phyloP scores from a whole-genome alignment of 2,113 vertebrate species.

The Coturnix japonica region DNA sequence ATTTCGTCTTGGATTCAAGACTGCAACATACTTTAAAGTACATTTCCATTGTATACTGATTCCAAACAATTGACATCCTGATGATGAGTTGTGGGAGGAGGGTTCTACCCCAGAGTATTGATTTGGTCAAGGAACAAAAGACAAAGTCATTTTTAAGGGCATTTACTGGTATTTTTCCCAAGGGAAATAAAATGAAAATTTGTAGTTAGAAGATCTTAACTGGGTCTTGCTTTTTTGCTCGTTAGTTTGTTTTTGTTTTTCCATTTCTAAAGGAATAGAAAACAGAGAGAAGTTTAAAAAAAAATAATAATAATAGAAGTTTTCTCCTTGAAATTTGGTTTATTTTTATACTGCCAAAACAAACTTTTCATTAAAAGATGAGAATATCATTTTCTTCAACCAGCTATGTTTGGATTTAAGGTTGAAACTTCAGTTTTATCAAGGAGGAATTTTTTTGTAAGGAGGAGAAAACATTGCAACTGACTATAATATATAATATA shows the following conservation, averaged over 20 bases:
- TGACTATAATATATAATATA: conserved; percentile 63
- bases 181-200: not conserved
- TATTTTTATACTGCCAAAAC: conserved; percentile 32
- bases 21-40: not conserved
- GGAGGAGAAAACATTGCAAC: not conserved
- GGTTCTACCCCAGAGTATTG: not conserved
- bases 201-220: not conserved
- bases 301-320: accelerated
- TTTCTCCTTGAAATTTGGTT: not conserved
- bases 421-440: conserved; percentile 42
- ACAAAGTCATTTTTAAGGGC: not conserved
- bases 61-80: conserved; percentile 17
- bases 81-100: not conserved
- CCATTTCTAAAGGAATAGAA: not conserved
- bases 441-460: not conserved
- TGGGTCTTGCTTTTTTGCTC: no score
- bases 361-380: conserved; percentile 42
- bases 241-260: not conserved
- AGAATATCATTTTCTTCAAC: conserved; percentile 25
- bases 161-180: not conserved
- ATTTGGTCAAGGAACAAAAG: conserved; percentile 36
- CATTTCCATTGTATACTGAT: not conserved
- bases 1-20: conserved; percentile 21
- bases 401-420: conserved; percentile 14
- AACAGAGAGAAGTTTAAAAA: not conserved